These are phyloP conservation scores for Agapornis roseicollis DNA, from an alignment of 2,113 vertebrate genomes.

Conservation along the genomic window DNA sequence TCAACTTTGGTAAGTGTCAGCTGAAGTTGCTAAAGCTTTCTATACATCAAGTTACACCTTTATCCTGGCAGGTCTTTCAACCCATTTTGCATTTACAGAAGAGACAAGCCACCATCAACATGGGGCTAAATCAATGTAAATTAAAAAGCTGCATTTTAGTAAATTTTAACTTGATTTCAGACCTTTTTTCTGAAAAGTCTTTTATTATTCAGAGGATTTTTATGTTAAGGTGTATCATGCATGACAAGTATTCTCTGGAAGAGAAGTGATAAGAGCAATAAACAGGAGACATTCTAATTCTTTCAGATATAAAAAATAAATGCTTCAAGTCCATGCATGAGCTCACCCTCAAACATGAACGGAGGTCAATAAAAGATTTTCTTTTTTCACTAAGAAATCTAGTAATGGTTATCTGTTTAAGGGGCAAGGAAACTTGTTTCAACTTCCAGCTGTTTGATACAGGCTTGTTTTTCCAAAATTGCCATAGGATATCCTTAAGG, in stretches of 20 bases:
- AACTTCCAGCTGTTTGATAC: neutral
- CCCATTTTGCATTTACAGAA: neutral
- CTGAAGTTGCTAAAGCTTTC: neutral
- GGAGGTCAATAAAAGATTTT: neutral
- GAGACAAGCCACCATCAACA: neutral
- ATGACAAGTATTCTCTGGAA: neutral
- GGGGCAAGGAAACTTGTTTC: neutral
- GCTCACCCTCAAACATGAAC: neutral
- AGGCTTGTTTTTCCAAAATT: conserved; percentile 25
- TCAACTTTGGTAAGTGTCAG: neutral
- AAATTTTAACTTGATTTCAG: neutral
- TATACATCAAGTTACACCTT: neutral
- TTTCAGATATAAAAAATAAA: conserved; percentile 29
- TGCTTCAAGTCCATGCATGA: neutral
- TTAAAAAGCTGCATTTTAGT: neutral
- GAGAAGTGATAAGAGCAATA: neutral
- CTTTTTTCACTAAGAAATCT: neutral
- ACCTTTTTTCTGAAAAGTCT: neutral
- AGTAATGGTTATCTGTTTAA: neutral
- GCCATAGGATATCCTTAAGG: neutral
- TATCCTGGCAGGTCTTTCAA: neutral
- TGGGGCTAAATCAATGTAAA: neutral
- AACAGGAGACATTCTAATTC: neutral
- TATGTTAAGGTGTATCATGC: neutral
- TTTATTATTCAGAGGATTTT: neutral